Percentiles rank a stretch among this genome's conserved stretches.
These are phyloP conservation scores for Rhamnusium bicolor DNA, from an alignment of 2,888 invertebrate genomes.

Conservation along the genomic window DNA sequence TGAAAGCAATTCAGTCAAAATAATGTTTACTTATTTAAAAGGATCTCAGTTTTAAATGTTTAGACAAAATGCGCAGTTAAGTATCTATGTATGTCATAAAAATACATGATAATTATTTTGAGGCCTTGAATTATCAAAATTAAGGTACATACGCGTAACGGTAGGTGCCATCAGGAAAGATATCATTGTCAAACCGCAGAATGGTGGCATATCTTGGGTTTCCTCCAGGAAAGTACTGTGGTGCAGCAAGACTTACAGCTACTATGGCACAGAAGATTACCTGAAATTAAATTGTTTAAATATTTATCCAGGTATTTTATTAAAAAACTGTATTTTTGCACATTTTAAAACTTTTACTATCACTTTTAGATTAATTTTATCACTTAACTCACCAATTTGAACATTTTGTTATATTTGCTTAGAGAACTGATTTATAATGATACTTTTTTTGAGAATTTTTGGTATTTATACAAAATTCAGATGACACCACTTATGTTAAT, in stretches of 20 bases:
- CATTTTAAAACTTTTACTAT: not conserved
- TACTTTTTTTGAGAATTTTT: not conserved
- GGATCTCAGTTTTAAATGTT: too few species aligned
- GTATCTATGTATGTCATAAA: too few species aligned
- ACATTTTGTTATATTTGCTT: conserved; percentile 4
- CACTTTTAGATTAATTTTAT: not conserved
- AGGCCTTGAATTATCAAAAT: not conserved
- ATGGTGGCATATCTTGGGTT: not conserved
- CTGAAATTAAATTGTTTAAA: conserved; percentile 7
- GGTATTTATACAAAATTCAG: conserved; percentile 15
- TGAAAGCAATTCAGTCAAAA: too few species aligned
- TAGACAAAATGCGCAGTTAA: too few species aligned
- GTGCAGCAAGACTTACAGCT: conserved; percentile 17
- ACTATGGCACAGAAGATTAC: conserved; percentile 19
- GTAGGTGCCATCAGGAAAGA: conserved; percentile 29
- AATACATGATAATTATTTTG: too few species aligned
- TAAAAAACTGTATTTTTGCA: not conserved
- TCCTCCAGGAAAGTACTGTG: not conserved
- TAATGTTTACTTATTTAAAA: too few species aligned
- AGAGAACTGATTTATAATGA: conserved; percentile 10
- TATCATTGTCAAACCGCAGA: conserved; percentile 27
- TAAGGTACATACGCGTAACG: conserved; percentile 24
- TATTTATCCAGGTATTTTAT: not conserved
- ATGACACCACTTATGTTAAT: conserved; percentile 5
- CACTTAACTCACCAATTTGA: conserved; percentile 18